Conservation (phyloP, 2,797 vertebrate species). For the Myotis vivesi region DNA sequence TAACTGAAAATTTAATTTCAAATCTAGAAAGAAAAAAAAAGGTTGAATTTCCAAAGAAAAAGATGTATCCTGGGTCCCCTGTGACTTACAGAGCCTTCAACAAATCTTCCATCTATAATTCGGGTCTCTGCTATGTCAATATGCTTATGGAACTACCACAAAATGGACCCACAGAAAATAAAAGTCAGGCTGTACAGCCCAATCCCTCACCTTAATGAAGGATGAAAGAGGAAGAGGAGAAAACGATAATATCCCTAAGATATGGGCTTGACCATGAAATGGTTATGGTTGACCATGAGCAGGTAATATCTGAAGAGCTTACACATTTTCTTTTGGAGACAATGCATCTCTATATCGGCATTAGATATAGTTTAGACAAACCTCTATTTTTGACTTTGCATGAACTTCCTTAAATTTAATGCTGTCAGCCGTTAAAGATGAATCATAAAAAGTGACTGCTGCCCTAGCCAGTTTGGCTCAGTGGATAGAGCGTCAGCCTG, state of each 20-base stretch:
- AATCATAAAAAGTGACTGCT: background rate
- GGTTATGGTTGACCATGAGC: background rate
- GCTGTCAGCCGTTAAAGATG: background rate
- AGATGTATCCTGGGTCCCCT: background rate
- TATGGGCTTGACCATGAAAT: background rate
- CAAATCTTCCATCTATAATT: background rate
- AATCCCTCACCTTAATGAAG: background rate
- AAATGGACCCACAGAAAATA: background rate
- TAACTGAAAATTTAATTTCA: background rate
- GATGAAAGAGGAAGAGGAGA: background rate
- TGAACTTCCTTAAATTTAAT: slow-evolving; percentile 7
- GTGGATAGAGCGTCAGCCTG: too few species aligned
- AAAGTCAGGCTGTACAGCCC: background rate
- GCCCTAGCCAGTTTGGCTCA: too few species aligned
- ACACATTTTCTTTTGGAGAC: background rate
- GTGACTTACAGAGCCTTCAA: background rate
- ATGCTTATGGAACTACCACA: background rate
- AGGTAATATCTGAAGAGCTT: background rate
- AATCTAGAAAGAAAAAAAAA: background rate
- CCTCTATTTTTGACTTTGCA: background rate
- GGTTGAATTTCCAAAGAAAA: background rate
- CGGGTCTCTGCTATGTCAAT: background rate
- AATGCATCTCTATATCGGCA: background rate
- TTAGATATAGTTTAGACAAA: background rate
- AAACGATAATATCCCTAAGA: background rate